Evolutionary conservation across 2,113 vertebrate genomes (phyloP).

Genomic region (Pardalotus punctatus): DNA sequence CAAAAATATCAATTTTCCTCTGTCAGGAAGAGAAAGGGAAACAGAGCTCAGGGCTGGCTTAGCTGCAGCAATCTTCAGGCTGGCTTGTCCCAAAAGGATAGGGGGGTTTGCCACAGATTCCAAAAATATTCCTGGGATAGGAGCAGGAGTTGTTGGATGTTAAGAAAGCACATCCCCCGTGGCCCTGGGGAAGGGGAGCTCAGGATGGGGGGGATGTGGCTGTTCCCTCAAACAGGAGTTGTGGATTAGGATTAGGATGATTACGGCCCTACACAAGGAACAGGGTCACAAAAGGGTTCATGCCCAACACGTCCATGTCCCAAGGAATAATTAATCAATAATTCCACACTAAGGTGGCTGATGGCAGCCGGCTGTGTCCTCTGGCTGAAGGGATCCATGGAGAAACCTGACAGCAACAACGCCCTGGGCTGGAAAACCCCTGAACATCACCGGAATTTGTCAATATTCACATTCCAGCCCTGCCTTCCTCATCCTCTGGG

Average conservation of each 20-base stretch:
- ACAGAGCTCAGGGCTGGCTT: neutral
- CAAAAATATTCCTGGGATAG: neutral
- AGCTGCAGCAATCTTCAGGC: neutral
- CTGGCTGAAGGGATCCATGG: neutral
- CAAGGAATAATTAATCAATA: neutral
- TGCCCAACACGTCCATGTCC: neutral
- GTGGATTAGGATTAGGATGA: too few relatives aligned
- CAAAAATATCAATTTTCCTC: neutral
- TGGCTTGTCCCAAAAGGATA: neutral
- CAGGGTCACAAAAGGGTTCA: neutral
- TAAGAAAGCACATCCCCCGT: fast-evolving
- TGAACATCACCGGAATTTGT: fast-evolving
- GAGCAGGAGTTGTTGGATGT: neutral
- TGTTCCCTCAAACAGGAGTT: neutral
- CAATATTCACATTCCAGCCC: neutral
- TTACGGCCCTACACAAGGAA: neutral
- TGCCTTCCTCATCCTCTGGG: neutral
- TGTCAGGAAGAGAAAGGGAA: neutral
- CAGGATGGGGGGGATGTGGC: neutral
- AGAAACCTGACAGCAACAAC: neutral
- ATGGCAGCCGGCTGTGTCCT: neutral
- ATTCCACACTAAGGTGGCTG: neutral
- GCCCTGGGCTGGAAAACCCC: neutral
- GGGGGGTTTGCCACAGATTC: neutral
- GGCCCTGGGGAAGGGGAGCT: neutral